Conservation (phyloP, 1,140 invertebrate species). For the Pemphigus obesinymphae region DNA sequence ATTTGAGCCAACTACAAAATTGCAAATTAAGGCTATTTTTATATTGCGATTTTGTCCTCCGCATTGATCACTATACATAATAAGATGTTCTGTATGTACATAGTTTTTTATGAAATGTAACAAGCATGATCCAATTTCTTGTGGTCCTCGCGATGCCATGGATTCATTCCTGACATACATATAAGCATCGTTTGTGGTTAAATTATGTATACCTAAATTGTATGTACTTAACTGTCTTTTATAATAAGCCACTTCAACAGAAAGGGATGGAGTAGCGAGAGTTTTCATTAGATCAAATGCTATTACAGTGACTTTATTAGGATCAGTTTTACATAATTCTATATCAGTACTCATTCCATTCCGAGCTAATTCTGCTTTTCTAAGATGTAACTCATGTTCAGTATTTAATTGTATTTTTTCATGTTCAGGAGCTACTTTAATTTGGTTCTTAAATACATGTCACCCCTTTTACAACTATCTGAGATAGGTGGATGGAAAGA, state of each 20-base stretch:
- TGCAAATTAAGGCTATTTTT: constrained; percentile 47
- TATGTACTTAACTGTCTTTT: constrained; percentile 44
- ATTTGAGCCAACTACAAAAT: constrained; percentile 41
- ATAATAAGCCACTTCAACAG: constrained; percentile 42
- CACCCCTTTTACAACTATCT: constrained; percentile 7
- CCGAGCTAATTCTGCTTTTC: neutral
- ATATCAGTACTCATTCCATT: neutral
- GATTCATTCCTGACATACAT: constrained; percentile 43
- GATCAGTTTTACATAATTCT: neutral
- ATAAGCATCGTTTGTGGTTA: constrained; percentile 38
- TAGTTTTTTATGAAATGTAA: constrained; percentile 43
- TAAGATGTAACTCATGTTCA: constrained; percentile 2
- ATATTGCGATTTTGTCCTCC: constrained; percentile 51
- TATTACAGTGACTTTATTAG: neutral
- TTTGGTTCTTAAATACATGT: neutral
- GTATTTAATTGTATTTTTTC: constrained; percentile 8
- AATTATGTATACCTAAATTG: constrained; percentile 43
- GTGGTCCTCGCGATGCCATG: constrained; percentile 44
- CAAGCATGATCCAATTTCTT: constrained; percentile 50
- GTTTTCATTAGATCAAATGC: constrained; percentile 24
- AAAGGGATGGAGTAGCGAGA: neutral
- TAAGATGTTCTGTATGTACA: constrained; percentile 44
- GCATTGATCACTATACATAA: constrained; percentile 51
- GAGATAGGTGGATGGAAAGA: neutral
- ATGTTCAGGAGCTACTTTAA: constrained; percentile 8